Evolutionary conservation across 2,113 vertebrate genomes (phyloP), one percentile per base, ranked within the genome.

Genomic region (Rallus limicola): DNA sequence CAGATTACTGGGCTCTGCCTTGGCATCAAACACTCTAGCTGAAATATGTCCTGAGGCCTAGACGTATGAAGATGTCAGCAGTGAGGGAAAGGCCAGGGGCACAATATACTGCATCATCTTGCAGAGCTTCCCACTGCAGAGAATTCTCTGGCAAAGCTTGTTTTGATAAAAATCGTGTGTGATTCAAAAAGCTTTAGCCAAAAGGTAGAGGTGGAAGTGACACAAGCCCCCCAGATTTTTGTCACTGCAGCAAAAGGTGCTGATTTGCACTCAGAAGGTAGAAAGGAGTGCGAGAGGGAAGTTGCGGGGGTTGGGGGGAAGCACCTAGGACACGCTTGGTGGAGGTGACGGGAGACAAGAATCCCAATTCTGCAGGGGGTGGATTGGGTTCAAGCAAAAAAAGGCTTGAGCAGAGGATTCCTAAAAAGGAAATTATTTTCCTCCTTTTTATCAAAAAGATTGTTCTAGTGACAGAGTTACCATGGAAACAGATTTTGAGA

Each of bases 401-500:
- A 31, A 10, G 29, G 87, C 44, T 46, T 78, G 72, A 90, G 63
- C 71, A 75, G 56, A 86, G 29, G 53, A 83, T 90, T 86, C 69
- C 82, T 86, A 40, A 92, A 88, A 83, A 84, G 72, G 83, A 93
- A 96, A 92, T 84, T 16, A 86, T 88, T 93, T 93, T 89, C 83
- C 50, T 93, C 53, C 64, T 90, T 94, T 91, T 93, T 86, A 79
- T 72, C 52, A 90, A 69, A 77, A 91, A 79, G 76, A 84, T 83
- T 68, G 62, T 92, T 88, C 69, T 72, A 68, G 77, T 53, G 58
- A 71, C 62, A 69, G 44, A 48, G 72, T 96, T 92, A 71, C 95
- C 86, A 89, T 89, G 83, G 95, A 89, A 95, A 96, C 96, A 0
- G 2, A 93, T 78, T 93, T 82, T n/a, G 59, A 92, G 83, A 88